Conservation (phyloP, 2,113 vertebrate genomes). For the Asarcornis scutulata region DNA sequence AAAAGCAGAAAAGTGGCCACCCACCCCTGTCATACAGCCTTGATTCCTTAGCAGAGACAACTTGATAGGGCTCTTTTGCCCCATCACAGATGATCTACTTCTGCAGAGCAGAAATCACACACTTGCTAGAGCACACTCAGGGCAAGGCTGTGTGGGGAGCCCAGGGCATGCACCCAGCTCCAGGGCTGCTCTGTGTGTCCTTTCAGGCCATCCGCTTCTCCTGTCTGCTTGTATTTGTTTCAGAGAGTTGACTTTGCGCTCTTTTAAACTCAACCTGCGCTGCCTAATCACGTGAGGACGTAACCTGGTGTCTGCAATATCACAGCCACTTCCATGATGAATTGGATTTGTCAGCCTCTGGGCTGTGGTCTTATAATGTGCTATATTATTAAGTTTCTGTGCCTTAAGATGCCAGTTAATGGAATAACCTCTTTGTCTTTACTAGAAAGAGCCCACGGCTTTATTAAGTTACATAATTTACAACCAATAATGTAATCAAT, state of each 20-base stretch:
- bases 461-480: slow-evolving; percentile 81
- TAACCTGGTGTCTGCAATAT: slow-evolving; percentile 27
- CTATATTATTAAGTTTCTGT: slow-evolving; percentile 66
- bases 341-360: slow-evolving; percentile 57
- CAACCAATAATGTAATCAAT: slow-evolving; percentile 75
- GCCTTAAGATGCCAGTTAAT: slow-evolving; percentile 72
- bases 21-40: background rate
- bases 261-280: background rate
- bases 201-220: background rate
- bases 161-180: background rate
- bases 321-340: slow-evolving; percentile 48
- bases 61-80: background rate
- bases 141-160: fast-evolving
- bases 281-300: background rate
- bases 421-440: slow-evolving; percentile 74
- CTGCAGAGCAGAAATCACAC: background rate
- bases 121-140: background rate
- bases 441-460: slow-evolving; percentile 59
- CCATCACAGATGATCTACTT: background rate
- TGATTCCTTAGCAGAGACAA: background rate
- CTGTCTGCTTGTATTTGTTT: background rate
- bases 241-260: background rate
- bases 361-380: slow-evolving; percentile 55
- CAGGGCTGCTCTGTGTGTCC: background rate
- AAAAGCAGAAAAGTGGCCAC: background rate